Evolutionary conservation across 1,140 invertebrate species (phyloP).

Genomic region (Apolygus lucorum): DNA sequence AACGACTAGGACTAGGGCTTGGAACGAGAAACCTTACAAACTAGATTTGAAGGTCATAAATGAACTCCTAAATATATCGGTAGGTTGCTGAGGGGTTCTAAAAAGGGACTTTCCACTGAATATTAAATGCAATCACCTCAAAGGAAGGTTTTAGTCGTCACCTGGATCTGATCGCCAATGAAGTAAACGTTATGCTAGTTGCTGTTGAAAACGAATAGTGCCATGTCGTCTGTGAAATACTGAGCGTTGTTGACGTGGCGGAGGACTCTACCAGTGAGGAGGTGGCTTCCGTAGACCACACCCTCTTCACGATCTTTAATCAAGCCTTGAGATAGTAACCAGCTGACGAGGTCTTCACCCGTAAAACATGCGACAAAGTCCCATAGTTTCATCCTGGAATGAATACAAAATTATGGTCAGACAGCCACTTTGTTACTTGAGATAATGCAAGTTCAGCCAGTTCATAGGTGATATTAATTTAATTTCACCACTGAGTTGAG

Average conservation of each 20-base stretch:
- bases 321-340: conserved; percentile 71
- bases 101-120: too few species aligned
- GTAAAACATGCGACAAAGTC: conserved; percentile 70
- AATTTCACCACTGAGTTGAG: too few species aligned
- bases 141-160: neutral
- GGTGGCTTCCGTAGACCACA: conserved; percentile 66
- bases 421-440: too few species aligned
- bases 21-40: too few species aligned
- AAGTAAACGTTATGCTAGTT: conserved; percentile 20
- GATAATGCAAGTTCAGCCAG: too few species aligned
- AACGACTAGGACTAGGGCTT: too few species aligned
- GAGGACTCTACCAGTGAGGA: conserved; percentile 74
- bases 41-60: too few species aligned
- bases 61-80: too few species aligned
- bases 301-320: conserved; percentile 65
- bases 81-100: too few species aligned
- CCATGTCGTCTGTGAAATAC: conserved; percentile 51
- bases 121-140: too few species aligned
- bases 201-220: conserved; percentile 23
- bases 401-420: too few species aligned
- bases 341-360: conserved; percentile 73
- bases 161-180: neutral
- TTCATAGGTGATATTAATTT: too few species aligned
- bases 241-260: conserved; percentile 70
- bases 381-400: conserved; percentile 56